Base-by-base conservation (phyloP, 2,797 vertebrate genomes). In the Holocentrus rufus region DNA sequence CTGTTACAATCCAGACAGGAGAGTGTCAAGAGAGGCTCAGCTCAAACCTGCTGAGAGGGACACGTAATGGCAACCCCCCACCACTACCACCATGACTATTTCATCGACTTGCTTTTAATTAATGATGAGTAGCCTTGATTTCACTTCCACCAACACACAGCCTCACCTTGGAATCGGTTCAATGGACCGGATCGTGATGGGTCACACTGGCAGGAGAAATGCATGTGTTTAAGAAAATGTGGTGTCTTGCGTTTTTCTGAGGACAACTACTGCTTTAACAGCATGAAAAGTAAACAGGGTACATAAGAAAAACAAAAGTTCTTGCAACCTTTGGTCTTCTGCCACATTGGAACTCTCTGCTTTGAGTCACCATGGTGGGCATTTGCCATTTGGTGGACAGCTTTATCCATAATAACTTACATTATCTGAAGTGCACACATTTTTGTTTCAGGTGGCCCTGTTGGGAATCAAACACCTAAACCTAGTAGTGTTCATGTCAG, bases 121-220 rank as follows among this genome's bases (percentile, higher is more conserved):
- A 83, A 78, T 88, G 46, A 87, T 87, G 72, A 88, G 76, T 61
- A 65, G 27, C 60, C 71, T 71, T 61, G 64, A 72, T 64, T 79
- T 81, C 53, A 64, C 73, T 64, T 72, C 73, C 25, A 27, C 69
- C 62, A 58, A 67, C 50, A 30, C 47, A 64, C 65, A 23, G 50
- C 46, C 61, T 88, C 81, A 88, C 83, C 80, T 89, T 87, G 83
- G 83, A 85, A 80, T 81, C 59, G 56, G 73, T 79, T 86, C 65
- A 77, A 53, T 66, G 49, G 64, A 42, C 46, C 72, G 70, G 57
- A 67, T 86, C 62, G 42, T 76, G 71, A 83, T 58, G 78, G 79
- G 42, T 30, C 76, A 57, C 61, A 69, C 64, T 74, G 70, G 66
- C 68, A 80, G 80, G 64, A 70, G 69, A 72, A 54, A 63, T 68